phyloP scores from a whole-genome alignment of 2,888 invertebrate genomes.

The Nematopogon swammerdamellus region DNA sequence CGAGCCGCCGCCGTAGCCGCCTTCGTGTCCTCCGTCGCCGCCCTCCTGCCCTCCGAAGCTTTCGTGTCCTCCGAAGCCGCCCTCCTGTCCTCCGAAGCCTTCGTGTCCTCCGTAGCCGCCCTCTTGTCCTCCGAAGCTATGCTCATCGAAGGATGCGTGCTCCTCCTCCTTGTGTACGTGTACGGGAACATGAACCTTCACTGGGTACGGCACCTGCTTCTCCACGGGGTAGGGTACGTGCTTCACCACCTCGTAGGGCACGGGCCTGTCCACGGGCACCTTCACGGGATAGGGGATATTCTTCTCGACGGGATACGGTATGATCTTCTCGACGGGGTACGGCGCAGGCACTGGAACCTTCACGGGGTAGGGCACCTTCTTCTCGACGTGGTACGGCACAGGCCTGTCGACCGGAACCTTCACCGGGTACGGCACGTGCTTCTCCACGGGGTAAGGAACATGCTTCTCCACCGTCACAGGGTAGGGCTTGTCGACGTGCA shows the following conservation, averaged over 20 bases:
- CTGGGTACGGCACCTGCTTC: conserved; percentile 65
- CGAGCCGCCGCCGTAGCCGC: conserved; percentile 11
- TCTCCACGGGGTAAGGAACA: conserved; percentile 72
- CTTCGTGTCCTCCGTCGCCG: conserved; percentile 8
- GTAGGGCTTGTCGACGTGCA: conserved; percentile 64
- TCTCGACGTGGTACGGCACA: conserved; percentile 72
- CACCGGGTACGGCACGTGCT: conserved; percentile 67
- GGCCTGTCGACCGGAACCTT: conserved; percentile 66
- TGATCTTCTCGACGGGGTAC: conserved; percentile 64
- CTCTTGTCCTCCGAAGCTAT: conserved; percentile 19
- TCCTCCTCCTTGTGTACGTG: conserved; percentile 50
- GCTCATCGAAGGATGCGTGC: conserved; percentile 17
- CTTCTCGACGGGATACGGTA: conserved; percentile 65
- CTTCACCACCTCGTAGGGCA: conserved; percentile 62
- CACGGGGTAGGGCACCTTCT: conserved; percentile 72
- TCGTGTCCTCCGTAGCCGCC: conserved; percentile 13
- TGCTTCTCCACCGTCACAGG: conserved; percentile 71
- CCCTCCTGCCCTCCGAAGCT: conserved; percentile 6
- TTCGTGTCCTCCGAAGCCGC: conserved; percentile 13
- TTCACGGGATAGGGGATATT: conserved; percentile 64
- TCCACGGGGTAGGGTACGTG: conserved; percentile 65
- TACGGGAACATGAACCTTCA: conserved; percentile 67
- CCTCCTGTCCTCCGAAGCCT: conserved; percentile 15
- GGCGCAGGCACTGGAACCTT: conserved; percentile 71
- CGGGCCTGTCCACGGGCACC: conserved; percentile 58